Percentiles rank a stretch among this genome's conserved stretches.
phyloP scores from a whole-genome alignment of 2,888 invertebrate species.

The Pseudoips prasinana region DNA sequence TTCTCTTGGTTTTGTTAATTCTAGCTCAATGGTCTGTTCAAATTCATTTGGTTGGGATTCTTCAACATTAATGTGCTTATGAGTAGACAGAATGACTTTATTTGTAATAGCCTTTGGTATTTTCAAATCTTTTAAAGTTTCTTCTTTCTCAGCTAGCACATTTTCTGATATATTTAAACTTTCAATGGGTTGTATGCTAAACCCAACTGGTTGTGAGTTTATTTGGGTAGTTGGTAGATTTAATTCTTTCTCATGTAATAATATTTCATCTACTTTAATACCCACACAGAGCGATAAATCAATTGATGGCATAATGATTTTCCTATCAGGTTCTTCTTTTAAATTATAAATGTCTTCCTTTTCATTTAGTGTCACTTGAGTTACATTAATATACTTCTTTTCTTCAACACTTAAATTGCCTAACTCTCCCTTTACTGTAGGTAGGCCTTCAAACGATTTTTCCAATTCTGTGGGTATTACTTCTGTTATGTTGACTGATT shows the following conservation, averaged over 20 bases:
- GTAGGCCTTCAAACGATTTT: constrained; percentile 28
- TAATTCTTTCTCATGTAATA: constrained; percentile 49
- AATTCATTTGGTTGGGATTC: constrained; percentile 43
- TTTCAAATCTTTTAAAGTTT: constrained; percentile 28
- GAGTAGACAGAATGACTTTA: constrained; percentile 38
- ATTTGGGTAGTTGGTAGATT: constrained; percentile 33
- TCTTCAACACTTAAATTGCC: constrained; percentile 54
- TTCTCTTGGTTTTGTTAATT: constrained; percentile 29
- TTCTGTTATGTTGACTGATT: constrained; percentile 55
- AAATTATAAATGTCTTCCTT: constrained; percentile 44
- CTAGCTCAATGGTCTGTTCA: constrained; percentile 36
- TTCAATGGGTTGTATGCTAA: constrained; percentile 66
- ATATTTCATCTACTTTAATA: constrained; percentile 48
- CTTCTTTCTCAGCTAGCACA: constrained; percentile 51
- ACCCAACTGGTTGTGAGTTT: constrained; percentile 53
- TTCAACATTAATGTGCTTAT: constrained; percentile 51
- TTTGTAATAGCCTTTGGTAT: constrained; percentile 36
- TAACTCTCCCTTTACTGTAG: constrained; percentile 37
- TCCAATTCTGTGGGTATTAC: constrained; percentile 51
- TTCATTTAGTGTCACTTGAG: constrained; percentile 61
- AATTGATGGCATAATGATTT: constrained; percentile 30
- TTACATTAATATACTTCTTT: constrained; percentile 63
- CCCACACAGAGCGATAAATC: constrained; percentile 42
- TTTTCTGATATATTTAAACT: constrained; percentile 51
- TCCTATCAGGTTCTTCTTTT: constrained; percentile 30